Evolutionary conservation across 1,140 invertebrate genomes (phyloP), one percentile per base, ranked within the genome.

Genomic region (Brachionus rubens): DNA sequence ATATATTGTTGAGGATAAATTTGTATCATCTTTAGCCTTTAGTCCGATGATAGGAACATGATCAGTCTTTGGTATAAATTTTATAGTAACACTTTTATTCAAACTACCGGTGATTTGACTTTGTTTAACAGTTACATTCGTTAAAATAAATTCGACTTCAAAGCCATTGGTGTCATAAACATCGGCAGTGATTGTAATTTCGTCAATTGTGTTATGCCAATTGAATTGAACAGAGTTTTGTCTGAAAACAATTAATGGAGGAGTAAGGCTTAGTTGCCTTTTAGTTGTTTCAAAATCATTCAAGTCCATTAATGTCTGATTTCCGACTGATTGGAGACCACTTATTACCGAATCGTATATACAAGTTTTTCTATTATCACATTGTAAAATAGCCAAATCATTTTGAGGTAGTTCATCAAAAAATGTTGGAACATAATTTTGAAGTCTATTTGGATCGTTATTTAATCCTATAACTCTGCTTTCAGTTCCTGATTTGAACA

Each of bases 341-440:
- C 56, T 62, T 5, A 26, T 33, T 19, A 33, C 19, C 10, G 30
- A n/a, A 12, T 62, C 56, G 40, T 19, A 62, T 10, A 62, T 62
- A 43, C 56, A 62, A 7, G 36, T n/a, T 19, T 41, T 41, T 19
- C 7, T 41, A 19, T 36, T 21, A 16, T 12, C 16, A 19, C 56
- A 62, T 21, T 12, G n/a, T 36, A 33, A 10, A 7, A 33, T n/a
- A 6, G 36, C 14, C 6, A 16, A 2, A 19, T 14, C 10, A 47
- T 46, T 19, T 9, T 33, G 16, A 19, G 30, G 2, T 7, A 70
- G 19, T 33, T 70, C 67, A 36, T 68, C 65, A 33, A 41, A 41
- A 28, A 70, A 70, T n/a, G 28, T 26, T 47, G 67, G 67, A 5
- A 14, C n/a, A 70, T 48, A 70, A n/a, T 2, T 24, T 7, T 41